phyloP scores from a whole-genome alignment of 1,140 invertebrate species.

The Ooceraea biroi region DNA sequence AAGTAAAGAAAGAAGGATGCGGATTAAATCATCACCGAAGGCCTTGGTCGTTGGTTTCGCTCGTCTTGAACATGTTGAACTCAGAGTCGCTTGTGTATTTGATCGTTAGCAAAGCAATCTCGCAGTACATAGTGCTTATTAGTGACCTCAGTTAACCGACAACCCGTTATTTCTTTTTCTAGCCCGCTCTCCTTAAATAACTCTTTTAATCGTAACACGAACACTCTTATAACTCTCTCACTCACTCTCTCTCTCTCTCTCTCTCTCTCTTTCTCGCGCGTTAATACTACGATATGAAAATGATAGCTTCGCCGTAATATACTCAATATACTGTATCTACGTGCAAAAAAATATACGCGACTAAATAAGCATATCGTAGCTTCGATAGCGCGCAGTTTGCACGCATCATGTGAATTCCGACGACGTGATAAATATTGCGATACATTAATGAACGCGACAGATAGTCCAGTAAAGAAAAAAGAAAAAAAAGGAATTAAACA shows the following conservation, averaged over 20 bases:
- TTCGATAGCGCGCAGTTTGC: constrained; percentile 28
- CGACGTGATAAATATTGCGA: constrained; percentile 33
- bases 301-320: constrained; percentile 37
- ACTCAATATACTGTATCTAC: constrained; percentile 18
- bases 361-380: constrained; percentile 41
- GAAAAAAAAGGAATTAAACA: not conserved
- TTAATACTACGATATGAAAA: constrained; percentile 50
- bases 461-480: not conserved
- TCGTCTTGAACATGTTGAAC: constrained; percentile 20
- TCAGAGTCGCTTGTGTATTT: constrained; percentile 52
- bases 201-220: constrained; percentile 70
- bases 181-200: constrained; percentile 65
- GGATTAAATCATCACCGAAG: not conserved
- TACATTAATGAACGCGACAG: constrained; percentile 14
- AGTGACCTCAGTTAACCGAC: constrained; percentile 67
- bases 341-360: constrained; percentile 30
- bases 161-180: constrained; percentile 43
- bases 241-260: constrained; percentile 76
- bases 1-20: not conserved
- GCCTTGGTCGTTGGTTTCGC: constrained; percentile 38
- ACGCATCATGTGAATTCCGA: constrained; percentile 1
- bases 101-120: constrained; percentile 75
- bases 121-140: constrained; percentile 77
- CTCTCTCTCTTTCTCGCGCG: constrained; percentile 72
- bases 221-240: constrained; percentile 77